Percentiles rank a stretch among this genome's conserved stretches.
Evolutionary conservation across 1,140 invertebrate genomes (phyloP).

Genomic region (Streblospio benedicti): DNA sequence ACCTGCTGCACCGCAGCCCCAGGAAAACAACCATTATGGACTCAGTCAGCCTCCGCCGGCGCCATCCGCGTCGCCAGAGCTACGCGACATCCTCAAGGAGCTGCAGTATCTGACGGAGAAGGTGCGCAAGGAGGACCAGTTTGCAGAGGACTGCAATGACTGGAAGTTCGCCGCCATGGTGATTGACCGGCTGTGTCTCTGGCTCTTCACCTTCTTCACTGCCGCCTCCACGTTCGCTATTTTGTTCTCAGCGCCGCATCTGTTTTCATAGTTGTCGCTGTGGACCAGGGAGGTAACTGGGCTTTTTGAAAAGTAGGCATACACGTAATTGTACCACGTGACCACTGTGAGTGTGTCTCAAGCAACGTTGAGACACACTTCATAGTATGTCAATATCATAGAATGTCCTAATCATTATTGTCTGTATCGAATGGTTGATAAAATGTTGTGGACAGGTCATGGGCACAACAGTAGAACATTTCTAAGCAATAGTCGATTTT

Average conservation of each 20-base stretch:
- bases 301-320: too few species aligned
- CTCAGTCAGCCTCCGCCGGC: constrained; percentile 11
- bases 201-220: constrained; percentile 96
- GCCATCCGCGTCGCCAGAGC: constrained; percentile 47
- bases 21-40: too few species aligned
- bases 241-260: constrained; percentile 53
- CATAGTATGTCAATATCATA: too few species aligned
- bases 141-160: constrained; percentile 54
- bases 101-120: constrained; percentile 73
- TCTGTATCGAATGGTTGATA: too few species aligned
- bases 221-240: constrained; percentile 94
- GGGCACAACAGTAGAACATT: too few species aligned
- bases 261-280: constrained; percentile 1
- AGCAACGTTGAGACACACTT: too few species aligned
- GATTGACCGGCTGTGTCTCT: constrained; percentile 95
- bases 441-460: too few species aligned
- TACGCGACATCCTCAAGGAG: constrained; percentile 89
- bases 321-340: too few species aligned
- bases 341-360: too few species aligned
- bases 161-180: constrained; percentile 99
- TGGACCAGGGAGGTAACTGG: too few species aligned
- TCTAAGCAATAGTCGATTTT: too few species aligned
- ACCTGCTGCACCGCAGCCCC: constrained; percentile 17
- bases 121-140: constrained; percentile 46
- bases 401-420: too few species aligned